Evolutionary conservation across 1,140 invertebrate genomes (phyloP), one percentile per base, ranked within the genome.

Genomic region (Plectrocnemia conspersa): DNA sequence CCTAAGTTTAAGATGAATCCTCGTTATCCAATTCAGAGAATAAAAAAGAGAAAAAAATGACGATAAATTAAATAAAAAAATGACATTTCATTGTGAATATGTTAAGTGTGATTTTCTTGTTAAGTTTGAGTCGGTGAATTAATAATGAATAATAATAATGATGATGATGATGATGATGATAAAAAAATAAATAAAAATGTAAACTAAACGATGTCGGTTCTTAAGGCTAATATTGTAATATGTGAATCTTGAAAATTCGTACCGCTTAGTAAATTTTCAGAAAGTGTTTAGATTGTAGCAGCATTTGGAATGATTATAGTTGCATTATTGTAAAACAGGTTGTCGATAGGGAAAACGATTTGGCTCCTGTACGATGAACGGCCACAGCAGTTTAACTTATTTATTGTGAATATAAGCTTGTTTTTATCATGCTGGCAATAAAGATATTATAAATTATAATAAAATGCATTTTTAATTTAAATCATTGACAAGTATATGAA

Each of bases 401-500:
- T 52, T 41, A 57, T 57, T 57, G 55, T 57, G 55, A 57, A 57
- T 57, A 57, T 57, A 57, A 48, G 55, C 55, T 57, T 57, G 55
- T 57, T 57, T 57, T 57, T 49, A 49, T 57, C 48, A 57, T 57
- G 55, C 55, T 57, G 55, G 55, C 55, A 57, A 57, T 57, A 57
- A 57, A 57, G 36, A 52, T 44, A 57, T 57, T 57, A 52, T 41
- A 52, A 57, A 50, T 50, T 38, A 18, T n/a, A n/a, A n/a, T n/a
- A n/a, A n/a, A n/a, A n/a, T n/a, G n/a, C n/a, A n/a, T n/a, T n/a
- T n/a, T n/a, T n/a, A n/a, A n/a, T n/a, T n/a, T n/a, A n/a, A n/a
- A n/a, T n/a, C n/a, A n/a, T n/a, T n/a, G n/a, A n/a, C n/a, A n/a
- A n/a, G n/a, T n/a, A n/a, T n/a, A n/a, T n/a, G n/a, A n/a, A n/a